phyloP scores from a whole-genome alignment of 1,140 invertebrate genomes.

The Drosophila ercepeae region DNA sequence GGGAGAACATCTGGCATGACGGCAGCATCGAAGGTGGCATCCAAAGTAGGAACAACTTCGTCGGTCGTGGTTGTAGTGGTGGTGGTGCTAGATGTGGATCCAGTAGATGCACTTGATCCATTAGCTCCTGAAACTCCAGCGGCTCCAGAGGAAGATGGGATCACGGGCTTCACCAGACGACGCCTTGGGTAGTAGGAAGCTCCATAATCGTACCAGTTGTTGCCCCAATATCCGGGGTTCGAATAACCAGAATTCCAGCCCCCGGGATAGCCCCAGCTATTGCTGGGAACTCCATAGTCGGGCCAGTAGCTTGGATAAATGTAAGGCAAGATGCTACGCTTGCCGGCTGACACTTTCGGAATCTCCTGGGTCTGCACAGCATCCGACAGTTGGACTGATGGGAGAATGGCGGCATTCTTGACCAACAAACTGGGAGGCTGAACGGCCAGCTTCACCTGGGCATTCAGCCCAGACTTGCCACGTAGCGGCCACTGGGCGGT shows the following conservation, averaged over 20 bases:
- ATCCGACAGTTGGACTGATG: constrained; percentile 11
- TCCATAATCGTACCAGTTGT: constrained; percentile 23
- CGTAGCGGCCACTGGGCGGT: constrained; percentile 29
- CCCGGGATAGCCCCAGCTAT: constrained; percentile 27
- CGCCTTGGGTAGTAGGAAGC: constrained; percentile 7
- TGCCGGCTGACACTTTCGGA: constrained; percentile 1
- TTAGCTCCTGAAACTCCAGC: background rate
- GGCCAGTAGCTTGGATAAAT: constrained; percentile 29
- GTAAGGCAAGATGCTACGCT: constrained; percentile 12
- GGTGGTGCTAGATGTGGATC: background rate
- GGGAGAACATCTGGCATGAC: constrained; percentile 8
- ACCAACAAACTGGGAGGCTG: constrained; percentile 23
- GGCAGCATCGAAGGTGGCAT: constrained; percentile 6
- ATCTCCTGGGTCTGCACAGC: background rate
- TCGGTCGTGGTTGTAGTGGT: constrained; percentile 2
- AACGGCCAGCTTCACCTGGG: constrained; percentile 24
- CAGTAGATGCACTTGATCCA: background rate
- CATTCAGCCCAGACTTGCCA: constrained; percentile 11
- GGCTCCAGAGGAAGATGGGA: background rate
- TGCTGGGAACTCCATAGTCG: constrained; percentile 14
- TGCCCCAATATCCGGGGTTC: constrained; percentile 21
- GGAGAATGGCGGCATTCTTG: constrained; percentile 21
- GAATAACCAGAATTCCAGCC: constrained; percentile 16
- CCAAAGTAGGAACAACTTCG: background rate
- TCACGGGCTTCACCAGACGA: constrained; percentile 6